Evolutionary conservation across 2,113 vertebrate genomes (phyloP).

Genomic region (Orthochromis indermauri): DNA sequence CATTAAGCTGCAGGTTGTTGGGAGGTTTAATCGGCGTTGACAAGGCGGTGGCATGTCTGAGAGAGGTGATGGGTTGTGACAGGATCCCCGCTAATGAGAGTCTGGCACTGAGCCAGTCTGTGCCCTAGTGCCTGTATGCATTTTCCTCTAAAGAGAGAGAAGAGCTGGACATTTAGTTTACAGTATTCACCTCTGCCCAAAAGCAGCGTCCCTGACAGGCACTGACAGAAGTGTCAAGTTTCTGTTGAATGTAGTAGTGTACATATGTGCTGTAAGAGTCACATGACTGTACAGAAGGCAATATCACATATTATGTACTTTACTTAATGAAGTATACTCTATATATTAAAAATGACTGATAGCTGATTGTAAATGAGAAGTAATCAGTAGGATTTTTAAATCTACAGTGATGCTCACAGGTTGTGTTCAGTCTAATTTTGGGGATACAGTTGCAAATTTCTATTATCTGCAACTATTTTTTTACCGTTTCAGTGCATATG

Average conservation of each 20-base stretch:
- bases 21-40: conserved; percentile 47
- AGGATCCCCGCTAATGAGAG: conserved; percentile 55
- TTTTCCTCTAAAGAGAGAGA: conserved; percentile 33
- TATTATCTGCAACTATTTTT: neutral
- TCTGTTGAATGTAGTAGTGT: neutral
- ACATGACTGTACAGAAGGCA: neutral
- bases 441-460: neutral
- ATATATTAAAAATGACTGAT: neutral
- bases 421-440: neutral
- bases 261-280: neutral
- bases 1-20: conserved; percentile 41
- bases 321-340: neutral
- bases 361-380: neutral
- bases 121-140: conserved; percentile 52
- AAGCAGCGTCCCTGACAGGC: conserved; percentile 17
- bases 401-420: neutral
- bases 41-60: conserved; percentile 34
- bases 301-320: neutral
- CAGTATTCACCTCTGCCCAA: conserved; percentile 28
- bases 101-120: conserved; percentile 47
- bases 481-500: neutral
- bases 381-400: neutral
- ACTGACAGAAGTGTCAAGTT: conserved; percentile 20
- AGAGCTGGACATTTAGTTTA: conserved; percentile 50
- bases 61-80: conserved; percentile 56